These are phyloP conservation scores for Mechanitis messenoides DNA, from an alignment of 2,888 invertebrate genomes.

Conservation along the genomic window DNA sequence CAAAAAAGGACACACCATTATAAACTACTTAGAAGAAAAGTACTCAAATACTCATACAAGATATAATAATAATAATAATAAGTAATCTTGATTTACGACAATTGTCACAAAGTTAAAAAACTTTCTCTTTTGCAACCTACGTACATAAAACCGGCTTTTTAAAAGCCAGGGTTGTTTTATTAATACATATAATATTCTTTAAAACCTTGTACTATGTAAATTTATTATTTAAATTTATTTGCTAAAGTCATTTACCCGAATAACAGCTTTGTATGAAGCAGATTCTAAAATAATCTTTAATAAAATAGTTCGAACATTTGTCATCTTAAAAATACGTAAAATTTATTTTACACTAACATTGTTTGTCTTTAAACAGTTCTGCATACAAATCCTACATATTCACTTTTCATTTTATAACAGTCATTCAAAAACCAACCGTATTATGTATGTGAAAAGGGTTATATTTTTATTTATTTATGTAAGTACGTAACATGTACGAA, in stretches of 20 bases:
- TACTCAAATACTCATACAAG: not conserved
- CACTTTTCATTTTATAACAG: no score
- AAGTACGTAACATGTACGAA: slow-evolving; percentile 1
- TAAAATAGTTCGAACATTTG: no score
- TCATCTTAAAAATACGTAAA: no score
- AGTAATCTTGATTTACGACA: not conserved
- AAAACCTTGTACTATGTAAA: not conserved
- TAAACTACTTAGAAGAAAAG: not conserved
- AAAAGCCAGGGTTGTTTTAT: slow-evolving; percentile 4
- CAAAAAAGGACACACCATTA: not conserved
- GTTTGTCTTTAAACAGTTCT: no score
- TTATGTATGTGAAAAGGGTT: not conserved
- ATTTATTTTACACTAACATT: no score
- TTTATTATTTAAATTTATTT: no score
- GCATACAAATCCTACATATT: no score
- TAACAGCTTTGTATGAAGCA: no score
- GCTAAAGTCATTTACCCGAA: no score
- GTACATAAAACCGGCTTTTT: not conserved
- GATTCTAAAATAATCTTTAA: no score
- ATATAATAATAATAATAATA: not conserved
- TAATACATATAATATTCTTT: not conserved
- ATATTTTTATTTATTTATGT: not conserved
- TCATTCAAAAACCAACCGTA: slow-evolving; percentile 1
- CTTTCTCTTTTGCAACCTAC: slow-evolving; percentile 3
- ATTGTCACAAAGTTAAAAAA: not conserved